phyloP scores from a whole-genome alignment of 2,113 vertebrate genomes.

The Misgurnus mizolepis region DNA sequence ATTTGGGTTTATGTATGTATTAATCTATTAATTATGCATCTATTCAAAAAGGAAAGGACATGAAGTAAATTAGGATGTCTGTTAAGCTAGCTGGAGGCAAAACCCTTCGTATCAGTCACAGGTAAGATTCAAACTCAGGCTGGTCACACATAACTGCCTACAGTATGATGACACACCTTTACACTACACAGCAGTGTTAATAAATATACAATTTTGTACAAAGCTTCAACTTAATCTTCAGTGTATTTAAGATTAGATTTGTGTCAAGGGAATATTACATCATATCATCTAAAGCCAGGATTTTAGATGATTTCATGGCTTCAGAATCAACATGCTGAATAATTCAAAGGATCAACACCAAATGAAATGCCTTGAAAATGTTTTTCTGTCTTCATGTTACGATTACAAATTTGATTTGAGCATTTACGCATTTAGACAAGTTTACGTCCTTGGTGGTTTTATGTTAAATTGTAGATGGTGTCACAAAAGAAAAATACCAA shows the following conservation, averaged over 20 bases:
- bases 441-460: constrained; percentile 3
- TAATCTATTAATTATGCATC: background rate
- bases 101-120: background rate
- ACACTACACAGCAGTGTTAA: background rate
- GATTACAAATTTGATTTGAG: background rate
- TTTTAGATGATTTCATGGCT: background rate
- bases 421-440: background rate
- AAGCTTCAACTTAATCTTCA: too few species aligned
- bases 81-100: background rate
- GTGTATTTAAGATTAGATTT: background rate
- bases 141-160: background rate
- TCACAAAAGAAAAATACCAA: background rate
- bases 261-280: constrained; percentile 12
- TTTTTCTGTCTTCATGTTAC: background rate
- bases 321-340: constrained; percentile 4
- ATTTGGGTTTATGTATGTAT: background rate
- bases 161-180: background rate
- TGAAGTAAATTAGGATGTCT: background rate
- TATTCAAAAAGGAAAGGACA: background rate
- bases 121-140: constrained; percentile 5
- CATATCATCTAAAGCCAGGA: background rate
- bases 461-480: background rate
- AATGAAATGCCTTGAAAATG: constrained; percentile 21
- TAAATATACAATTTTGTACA: background rate
- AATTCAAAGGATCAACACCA: constrained; percentile 22